phyloP scores from a whole-genome alignment of 1,140 invertebrate genomes.

The Aphelenchoides fujianensis region DNA sequence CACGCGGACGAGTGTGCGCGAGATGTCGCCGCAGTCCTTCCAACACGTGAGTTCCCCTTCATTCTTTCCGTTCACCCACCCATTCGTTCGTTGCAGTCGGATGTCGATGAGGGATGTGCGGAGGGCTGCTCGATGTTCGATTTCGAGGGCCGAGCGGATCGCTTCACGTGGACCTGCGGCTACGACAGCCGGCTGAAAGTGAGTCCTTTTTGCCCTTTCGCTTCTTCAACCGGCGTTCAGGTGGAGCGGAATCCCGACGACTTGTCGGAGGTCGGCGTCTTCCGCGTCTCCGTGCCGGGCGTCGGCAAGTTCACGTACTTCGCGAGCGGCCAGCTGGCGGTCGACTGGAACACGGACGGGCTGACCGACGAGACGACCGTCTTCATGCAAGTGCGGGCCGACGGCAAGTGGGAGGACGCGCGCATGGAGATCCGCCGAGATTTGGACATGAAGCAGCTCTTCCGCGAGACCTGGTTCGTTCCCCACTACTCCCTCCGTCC shows the following conservation, averaged over 20 bases:
- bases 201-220: not conserved
- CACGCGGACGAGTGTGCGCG: not conserved
- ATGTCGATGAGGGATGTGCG: not conserved
- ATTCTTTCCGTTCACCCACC: not conserved
- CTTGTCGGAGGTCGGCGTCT: not conserved
- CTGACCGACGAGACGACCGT: not conserved
- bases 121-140: not conserved
- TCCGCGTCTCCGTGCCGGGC: not conserved
- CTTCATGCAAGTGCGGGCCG: not conserved
- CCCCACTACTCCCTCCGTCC: too few relatives aligned
- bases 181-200: not conserved
- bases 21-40: not conserved
- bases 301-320: not conserved
- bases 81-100: not conserved
- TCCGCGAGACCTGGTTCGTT: too few relatives aligned
- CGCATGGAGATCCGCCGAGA: not conserved
- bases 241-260: not conserved
- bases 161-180: not conserved
- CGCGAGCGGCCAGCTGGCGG: not conserved
- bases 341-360: not conserved
- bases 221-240: not conserved
- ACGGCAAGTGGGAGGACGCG: not conserved
- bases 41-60: not conserved
- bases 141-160: not conserved
- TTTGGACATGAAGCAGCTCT: too few relatives aligned